Evolutionary conservation across 2,797 vertebrate genomes (phyloP), one percentile per base, ranked within the genome.

Genomic region (Intellagama lesueurii): DNA sequence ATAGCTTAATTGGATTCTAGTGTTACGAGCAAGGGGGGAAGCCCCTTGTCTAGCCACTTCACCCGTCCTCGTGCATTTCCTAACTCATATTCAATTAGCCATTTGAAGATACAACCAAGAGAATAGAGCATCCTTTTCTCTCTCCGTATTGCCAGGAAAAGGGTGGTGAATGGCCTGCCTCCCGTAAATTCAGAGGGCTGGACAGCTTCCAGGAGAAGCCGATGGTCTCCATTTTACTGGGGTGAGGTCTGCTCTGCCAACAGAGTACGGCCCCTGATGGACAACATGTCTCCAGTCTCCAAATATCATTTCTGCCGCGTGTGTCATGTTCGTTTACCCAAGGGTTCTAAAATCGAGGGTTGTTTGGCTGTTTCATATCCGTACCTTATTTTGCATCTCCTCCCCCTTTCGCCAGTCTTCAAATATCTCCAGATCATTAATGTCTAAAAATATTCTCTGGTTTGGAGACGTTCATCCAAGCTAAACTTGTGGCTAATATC

Each of bases 371-470:
- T 78, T 77, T 89, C 88, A 0, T 56, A 44, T 56, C 73, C 86
- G 69, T 30, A 32, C 30, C 69, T 82, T 12, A 5, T 84, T 75
- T 87, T 88, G 30, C 89, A 12, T 87, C 91, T 68, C 24, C 35
- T 86, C 22, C 64, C 85, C 72, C 80, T 87, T 84, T 30, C 64
- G 30, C 64, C 12, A 32, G 17, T 56, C 12, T 75, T 56, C 87
- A 87, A 81, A 81, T 16, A 88, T 64, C 87, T 24, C 72, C 22
- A 26, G 32, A 76, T 40, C 0, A 0, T 83, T 73, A 81, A 81
- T 14, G 44, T 68, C 90, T 90, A 90, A 90, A 90, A 90, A 11
- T 87, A 49, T 82, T 75, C 89, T 47, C 14, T 12, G 24, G 19
- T 7, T 86, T 89, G 79, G 26, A 35, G 47, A 76, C 14, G 32